Evolutionary conservation across 2,888 invertebrate species (phyloP).

Genomic region (Cheilosia urbana): DNA sequence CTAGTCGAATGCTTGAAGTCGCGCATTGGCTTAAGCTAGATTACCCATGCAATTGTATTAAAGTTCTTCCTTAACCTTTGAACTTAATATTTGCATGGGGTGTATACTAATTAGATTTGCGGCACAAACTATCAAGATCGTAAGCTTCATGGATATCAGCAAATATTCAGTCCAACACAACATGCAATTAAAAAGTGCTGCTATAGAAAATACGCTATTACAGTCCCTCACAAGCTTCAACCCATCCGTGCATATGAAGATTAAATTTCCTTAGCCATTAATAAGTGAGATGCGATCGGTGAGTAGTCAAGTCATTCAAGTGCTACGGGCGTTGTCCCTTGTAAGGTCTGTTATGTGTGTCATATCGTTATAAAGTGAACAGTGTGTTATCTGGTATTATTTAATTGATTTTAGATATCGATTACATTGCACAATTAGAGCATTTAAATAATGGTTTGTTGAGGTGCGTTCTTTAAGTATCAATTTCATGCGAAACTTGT

Average conservation of each 20-base stretch:
- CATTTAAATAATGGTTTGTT: not conserved
- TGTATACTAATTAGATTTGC: no score
- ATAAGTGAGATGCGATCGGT: not conserved
- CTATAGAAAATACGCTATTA: not conserved
- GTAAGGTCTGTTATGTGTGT: conserved; percentile 16
- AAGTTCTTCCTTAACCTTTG: no score
- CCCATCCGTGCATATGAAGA: not conserved
- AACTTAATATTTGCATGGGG: no score
- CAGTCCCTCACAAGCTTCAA: not conserved
- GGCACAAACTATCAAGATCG: no score
- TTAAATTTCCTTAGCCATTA: conserved; percentile 6
- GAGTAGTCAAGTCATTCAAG: conserved; percentile 6
- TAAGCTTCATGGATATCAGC: no score
- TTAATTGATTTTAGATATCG: conserved; percentile 21
- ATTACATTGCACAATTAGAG: conserved; percentile 14
- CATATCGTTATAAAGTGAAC: not conserved
- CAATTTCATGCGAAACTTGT: not conserved
- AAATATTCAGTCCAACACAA: no score
- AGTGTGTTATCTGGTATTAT: not conserved
- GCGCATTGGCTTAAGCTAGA: no score
- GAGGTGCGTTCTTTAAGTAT: not conserved
- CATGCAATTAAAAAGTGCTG: not conserved
- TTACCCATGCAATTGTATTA: no score
- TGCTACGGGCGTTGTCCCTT: conserved; percentile 16
- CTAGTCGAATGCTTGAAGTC: no score